These are phyloP conservation scores for Apamea epomidion DNA, from an alignment of 2,888 invertebrate genomes.

Conservation along the genomic window DNA sequence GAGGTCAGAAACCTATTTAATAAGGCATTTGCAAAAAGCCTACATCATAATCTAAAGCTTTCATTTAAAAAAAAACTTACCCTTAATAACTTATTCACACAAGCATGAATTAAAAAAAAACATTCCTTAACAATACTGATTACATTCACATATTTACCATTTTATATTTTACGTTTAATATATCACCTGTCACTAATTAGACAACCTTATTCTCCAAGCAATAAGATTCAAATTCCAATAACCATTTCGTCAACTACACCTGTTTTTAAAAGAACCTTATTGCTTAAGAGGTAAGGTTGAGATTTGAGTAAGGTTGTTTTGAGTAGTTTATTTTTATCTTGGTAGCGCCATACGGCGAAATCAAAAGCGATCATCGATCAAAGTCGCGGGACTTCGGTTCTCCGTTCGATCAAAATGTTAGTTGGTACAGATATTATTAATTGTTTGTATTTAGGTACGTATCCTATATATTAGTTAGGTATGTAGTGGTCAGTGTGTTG, in stretches of 20 bases:
- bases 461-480: conserved; percentile 33
- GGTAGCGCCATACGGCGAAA: conserved; percentile 65
- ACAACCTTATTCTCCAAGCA: fast-evolving
- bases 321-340: conserved; percentile 48
- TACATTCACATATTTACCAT: conserved; percentile 55
- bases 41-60: conserved; percentile 30
- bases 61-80: conserved; percentile 13
- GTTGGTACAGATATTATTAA: conserved; percentile 73
- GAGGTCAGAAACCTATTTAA: conserved; percentile 35
- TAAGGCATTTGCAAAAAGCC: conserved; percentile 35
- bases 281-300: conserved; percentile 3
- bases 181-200: neutral
- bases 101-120: conserved; percentile 64
- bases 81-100: conserved; percentile 60
- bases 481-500: conserved; percentile 36
- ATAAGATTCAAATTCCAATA: conserved; percentile 33
- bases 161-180: conserved; percentile 6
- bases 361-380: conserved; percentile 74
- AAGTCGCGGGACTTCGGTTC: conserved; percentile 71
- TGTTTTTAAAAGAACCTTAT: conserved; percentile 15
- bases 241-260: neutral
- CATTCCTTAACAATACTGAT: conserved; percentile 65
- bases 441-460: conserved; percentile 68
- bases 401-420: conserved; percentile 75
- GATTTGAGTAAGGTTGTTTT: neutral